A percentile compares a stretch with the other conserved stretches of the same genome.
These are phyloP conservation scores for Chromobotia macracanthus DNA, from an alignment of 2,797 vertebrate genomes.

Conservation along the genomic window DNA sequence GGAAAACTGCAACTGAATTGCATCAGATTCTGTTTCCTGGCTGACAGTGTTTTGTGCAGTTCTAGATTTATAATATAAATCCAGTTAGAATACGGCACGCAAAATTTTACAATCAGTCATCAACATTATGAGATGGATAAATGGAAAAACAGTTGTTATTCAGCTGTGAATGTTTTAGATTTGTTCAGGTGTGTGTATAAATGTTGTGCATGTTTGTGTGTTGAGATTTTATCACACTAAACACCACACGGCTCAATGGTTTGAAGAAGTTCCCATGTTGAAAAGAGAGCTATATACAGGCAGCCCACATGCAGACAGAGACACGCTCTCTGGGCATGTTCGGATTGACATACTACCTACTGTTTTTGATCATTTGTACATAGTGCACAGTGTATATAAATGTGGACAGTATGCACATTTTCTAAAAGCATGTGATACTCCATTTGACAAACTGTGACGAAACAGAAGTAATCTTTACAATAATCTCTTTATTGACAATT, in stretches of 20 bases:
- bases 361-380: not conserved
- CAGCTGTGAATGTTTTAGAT: constrained; percentile 3
- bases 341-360: not conserved
- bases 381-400: not conserved
- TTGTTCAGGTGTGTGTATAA: constrained; percentile 3
- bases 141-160: constrained; percentile 6
- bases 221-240: constrained; percentile 49
- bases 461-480: no score
- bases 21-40: constrained; percentile 15
- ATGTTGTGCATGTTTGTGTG: constrained; percentile 35
- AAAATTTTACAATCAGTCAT: not conserved
- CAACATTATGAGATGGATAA: not conserved
- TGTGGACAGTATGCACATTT: not conserved
- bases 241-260: constrained; percentile 21
- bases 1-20: not conserved
- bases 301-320: constrained; percentile 16
- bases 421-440: not conserved
- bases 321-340: not conserved
- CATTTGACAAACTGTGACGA: no score
- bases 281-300: constrained; percentile 23
- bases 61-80: not conserved
- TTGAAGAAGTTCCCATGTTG: constrained; percentile 31
- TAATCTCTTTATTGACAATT: no score
- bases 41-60: not conserved
- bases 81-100: not conserved